Conservation (phyloP, 1,140 invertebrate genomes). For the Drosophila fuyamai region DNA sequence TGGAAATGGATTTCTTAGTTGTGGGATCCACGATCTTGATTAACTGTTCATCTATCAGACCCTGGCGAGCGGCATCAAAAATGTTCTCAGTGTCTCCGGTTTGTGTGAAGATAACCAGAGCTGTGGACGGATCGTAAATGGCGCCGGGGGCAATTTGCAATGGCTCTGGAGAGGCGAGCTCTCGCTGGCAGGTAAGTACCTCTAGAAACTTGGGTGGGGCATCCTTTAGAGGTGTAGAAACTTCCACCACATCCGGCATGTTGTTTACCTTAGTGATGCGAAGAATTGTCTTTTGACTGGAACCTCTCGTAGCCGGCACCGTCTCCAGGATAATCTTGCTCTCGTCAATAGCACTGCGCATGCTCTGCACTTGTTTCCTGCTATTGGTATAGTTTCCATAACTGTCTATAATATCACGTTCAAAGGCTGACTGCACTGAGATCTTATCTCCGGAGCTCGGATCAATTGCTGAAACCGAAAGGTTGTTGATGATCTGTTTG, state of each 20-base stretch:
- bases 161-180: constrained; percentile 87
- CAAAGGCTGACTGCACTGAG: constrained; percentile 90
- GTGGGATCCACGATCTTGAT: constrained; percentile 91
- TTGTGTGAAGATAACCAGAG: constrained; percentile 89
- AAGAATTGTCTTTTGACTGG: constrained; percentile 69
- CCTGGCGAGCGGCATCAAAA: constrained; percentile 89
- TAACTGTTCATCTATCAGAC: constrained; percentile 88
- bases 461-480: constrained; percentile 92
- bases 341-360: constrained; percentile 92
- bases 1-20: constrained; percentile 89
- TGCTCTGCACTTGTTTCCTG: constrained; percentile 87
- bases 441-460: constrained; percentile 89
- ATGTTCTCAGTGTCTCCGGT: constrained; percentile 89
- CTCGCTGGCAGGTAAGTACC: constrained; percentile 85
- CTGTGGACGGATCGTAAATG: constrained; percentile 91
- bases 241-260: constrained; percentile 89
- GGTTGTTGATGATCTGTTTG: constrained; percentile 92
- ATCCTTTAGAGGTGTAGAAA: constrained; percentile 86
- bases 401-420: constrained; percentile 91
- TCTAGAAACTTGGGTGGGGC: constrained; percentile 75
- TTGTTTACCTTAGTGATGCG: constrained; percentile 74
- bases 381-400: constrained; percentile 90
- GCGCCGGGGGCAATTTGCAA: constrained; percentile 89
- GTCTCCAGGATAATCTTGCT: constrained; percentile 88
- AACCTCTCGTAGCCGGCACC: constrained; percentile 81